Percentiles rank a stretch among this genome's conserved stretches.
Evolutionary conservation across 2,797 vertebrate species (phyloP).

Genomic region (Kryptopterus vitreolus): DNA sequence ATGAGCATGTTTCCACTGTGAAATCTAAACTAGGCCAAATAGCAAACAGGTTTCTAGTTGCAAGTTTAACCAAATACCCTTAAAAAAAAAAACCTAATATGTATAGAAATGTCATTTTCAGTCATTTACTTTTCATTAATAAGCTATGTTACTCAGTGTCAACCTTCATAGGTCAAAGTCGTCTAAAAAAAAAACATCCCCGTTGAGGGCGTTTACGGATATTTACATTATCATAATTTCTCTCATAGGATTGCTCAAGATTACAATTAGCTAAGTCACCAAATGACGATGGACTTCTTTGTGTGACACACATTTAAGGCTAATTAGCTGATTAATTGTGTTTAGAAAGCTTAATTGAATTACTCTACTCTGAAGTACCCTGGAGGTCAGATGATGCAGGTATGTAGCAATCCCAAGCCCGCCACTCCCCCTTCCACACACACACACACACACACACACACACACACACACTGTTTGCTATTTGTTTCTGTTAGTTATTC

Average conservation of each 20-base stretch:
- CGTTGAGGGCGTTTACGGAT: slow-evolving; percentile 29
- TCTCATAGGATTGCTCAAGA: slow-evolving; percentile 35
- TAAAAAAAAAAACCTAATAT: neutral
- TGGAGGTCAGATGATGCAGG: slow-evolving; percentile 49
- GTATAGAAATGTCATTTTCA: neutral
- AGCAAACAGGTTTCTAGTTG: neutral
- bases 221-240: slow-evolving; percentile 36
- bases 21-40: neutral
- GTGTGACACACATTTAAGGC: slow-evolving; percentile 55
- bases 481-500: slow-evolving; percentile 58
- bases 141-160: neutral
- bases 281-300: slow-evolving; percentile 51
- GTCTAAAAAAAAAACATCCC: slow-evolving; percentile 14
- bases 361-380: slow-evolving; percentile 41
- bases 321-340: slow-evolving; percentile 61
- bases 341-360: slow-evolving; percentile 58
- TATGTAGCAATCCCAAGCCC: slow-evolving; percentile 40
- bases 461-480: slow-evolving; percentile 35
- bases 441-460: too few species aligned
- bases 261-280: slow-evolving; percentile 56
- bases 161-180: slow-evolving; percentile 8
- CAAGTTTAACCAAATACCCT: neutral
- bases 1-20: neutral
- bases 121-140: neutral
- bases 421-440: neutral